Evolutionary conservation across 2,888 invertebrate genomes (phyloP).

Genomic region (Stenurella melanura): DNA sequence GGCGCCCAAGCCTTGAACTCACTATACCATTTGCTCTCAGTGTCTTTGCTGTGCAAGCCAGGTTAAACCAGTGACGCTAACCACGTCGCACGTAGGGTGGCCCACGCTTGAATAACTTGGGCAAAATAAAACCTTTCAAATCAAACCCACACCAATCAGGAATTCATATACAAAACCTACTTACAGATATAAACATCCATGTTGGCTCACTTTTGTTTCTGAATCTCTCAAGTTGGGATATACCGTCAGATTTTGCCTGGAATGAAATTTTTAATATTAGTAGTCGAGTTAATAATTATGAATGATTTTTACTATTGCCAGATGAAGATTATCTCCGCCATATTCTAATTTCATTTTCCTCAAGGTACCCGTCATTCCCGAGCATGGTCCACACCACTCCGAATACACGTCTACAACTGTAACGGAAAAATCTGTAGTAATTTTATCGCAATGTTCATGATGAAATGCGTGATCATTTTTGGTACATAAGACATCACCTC

Average conservation of each 20-base stretch:
- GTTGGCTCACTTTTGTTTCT: constrained; percentile 90
- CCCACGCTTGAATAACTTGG: too few species aligned
- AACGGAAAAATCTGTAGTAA: constrained; percentile 76
- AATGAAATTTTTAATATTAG: constrained; percentile 49
- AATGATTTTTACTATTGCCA: constrained; percentile 80
- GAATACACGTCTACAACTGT: constrained; percentile 91
- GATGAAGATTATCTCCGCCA: constrained; percentile 87
- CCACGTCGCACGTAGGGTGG: too few species aligned
- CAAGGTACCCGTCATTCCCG: constrained; percentile 88
- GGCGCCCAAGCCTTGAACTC: too few species aligned
- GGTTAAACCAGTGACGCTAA: too few species aligned
- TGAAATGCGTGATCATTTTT: too few species aligned
- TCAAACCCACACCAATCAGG: constrained; percentile 14
- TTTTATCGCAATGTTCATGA: too few species aligned
- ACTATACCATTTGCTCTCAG: too few species aligned
- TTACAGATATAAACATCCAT: constrained; percentile 91
- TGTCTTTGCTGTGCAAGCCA: too few species aligned
- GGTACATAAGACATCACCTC: too few species aligned
- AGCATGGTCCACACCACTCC: constrained; percentile 94
- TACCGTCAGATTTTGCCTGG: constrained; percentile 86
- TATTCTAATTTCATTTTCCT: constrained; percentile 91
- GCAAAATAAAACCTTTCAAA: too few species aligned
- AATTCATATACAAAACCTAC: constrained; percentile 54
- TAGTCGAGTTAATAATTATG: too few species aligned
- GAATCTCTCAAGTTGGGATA: constrained; percentile 84